Evolutionary conservation across 2,797 vertebrate species (phyloP).

Genomic region (Coregonus suidteri): DNA sequence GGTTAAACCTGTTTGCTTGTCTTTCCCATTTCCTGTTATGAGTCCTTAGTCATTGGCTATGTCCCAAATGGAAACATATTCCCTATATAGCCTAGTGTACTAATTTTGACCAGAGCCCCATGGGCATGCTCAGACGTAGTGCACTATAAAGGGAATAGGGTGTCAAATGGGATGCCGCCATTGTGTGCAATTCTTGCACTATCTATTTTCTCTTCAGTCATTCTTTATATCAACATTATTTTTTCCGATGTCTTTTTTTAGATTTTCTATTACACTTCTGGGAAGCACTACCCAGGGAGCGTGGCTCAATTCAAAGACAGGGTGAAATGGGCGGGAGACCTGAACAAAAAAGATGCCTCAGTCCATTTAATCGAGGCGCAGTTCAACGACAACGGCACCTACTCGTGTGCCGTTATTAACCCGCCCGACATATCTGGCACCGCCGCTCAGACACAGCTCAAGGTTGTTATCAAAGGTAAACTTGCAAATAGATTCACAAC

Average conservation of each 20-base stretch:
- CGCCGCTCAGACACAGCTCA: constrained; percentile 79
- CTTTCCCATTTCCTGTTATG: not conserved
- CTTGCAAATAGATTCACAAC: not conserved
- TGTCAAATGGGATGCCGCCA: not conserved
- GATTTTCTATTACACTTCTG: constrained; percentile 85
- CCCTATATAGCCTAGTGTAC: not conserved
- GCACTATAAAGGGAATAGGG: not conserved
- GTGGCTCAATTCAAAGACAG: constrained; percentile 80
- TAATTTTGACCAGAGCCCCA: not conserved
- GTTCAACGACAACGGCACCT: constrained; percentile 93
- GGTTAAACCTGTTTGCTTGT: not conserved
- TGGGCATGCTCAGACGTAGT: not conserved
- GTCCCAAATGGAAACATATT: not conserved
- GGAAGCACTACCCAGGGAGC: constrained; percentile 68
- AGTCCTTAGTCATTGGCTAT: not conserved
- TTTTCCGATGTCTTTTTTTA: constrained; percentile 45
- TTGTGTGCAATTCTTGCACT: not conserved
- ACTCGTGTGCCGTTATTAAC: constrained; percentile 88
- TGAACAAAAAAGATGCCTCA: constrained; percentile 91
- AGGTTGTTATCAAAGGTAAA: constrained; percentile 89
- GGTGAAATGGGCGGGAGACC: constrained; percentile 86
- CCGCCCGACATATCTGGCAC: constrained; percentile 85
- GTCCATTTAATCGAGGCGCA: constrained; percentile 85
- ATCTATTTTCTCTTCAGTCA: not conserved
- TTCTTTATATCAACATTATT: not conserved